phyloP scores from a whole-genome alignment of 2,888 invertebrate genomes.

The Thumatha senex region DNA sequence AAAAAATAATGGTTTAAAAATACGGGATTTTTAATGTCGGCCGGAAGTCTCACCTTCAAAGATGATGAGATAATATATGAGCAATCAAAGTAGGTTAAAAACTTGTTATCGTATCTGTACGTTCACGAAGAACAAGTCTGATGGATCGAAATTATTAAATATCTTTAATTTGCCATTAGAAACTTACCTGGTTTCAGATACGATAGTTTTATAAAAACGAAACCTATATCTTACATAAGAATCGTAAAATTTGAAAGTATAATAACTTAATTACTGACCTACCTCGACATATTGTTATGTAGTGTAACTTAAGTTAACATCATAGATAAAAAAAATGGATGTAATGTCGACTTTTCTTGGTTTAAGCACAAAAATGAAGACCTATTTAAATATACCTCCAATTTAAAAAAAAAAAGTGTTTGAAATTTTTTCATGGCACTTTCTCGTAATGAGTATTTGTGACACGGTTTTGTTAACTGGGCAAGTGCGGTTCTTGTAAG shows the following conservation, averaged over 20 bases:
- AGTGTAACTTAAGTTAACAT: too few relatives aligned
- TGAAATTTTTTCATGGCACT: too few relatives aligned
- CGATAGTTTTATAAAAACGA: neutral
- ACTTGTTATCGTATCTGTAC: neutral
- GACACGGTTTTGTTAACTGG: too few relatives aligned
- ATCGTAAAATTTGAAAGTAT: constrained; percentile 7
- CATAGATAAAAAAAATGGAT: too few relatives aligned
- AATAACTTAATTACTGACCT: neutral
- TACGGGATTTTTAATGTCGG: too few relatives aligned
- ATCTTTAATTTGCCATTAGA: neutral
- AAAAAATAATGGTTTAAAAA: too few relatives aligned
- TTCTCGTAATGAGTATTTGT: too few relatives aligned
- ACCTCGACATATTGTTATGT: neutral
- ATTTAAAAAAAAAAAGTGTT: too few relatives aligned
- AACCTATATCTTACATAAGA: constrained; percentile 4
- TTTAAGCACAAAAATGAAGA: too few relatives aligned
- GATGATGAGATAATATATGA: neutral
- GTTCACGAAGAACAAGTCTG: neutral
- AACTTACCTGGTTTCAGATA: neutral
- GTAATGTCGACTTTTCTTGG: too few relatives aligned
- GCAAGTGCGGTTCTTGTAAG: too few relatives aligned
- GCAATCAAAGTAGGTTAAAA: neutral
- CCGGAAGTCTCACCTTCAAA: neutral
- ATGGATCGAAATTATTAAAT: constrained; percentile 5
- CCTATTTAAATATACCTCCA: too few relatives aligned